phyloP scores from a whole-genome alignment of 2,797 vertebrate species.

The Halcyon chelicuti region DNA sequence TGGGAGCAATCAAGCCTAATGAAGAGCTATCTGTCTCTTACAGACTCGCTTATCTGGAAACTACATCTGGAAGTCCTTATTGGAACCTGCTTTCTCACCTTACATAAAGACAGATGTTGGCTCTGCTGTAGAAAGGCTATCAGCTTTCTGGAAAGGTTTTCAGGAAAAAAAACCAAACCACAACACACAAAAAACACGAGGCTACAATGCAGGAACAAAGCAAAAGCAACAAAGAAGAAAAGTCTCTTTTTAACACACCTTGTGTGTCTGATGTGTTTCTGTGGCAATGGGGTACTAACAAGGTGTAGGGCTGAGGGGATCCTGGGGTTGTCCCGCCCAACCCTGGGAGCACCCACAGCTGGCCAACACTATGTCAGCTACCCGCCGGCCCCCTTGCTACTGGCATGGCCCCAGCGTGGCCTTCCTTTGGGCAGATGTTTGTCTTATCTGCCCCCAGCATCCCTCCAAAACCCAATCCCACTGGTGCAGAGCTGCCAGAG shows the following conservation, averaged over 20 bases:
- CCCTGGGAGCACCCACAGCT: not conserved
- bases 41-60: not conserved
- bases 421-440: not conserved
- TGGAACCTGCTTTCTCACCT: not conserved
- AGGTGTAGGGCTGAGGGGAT: not conserved
- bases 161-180: not conserved
- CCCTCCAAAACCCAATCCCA: not conserved
- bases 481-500: not conserved
- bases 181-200: not conserved
- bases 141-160: not conserved
- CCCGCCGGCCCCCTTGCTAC: not conserved
- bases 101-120: not conserved
- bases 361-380: accelerated
- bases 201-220: not conserved
- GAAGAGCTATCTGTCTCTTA: not conserved
- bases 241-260: not conserved
- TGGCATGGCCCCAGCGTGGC: accelerated
- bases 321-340: not conserved
- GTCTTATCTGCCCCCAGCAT: not conserved
- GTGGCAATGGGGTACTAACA: not conserved
- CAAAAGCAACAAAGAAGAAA: not conserved
- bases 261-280: accelerated
- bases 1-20: not conserved
- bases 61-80: not conserved
- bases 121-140: accelerated